These are phyloP conservation scores for Propithecus deckenii DNA, from an alignment of 2,797 vertebrate genomes.

Conservation along the genomic window DNA sequence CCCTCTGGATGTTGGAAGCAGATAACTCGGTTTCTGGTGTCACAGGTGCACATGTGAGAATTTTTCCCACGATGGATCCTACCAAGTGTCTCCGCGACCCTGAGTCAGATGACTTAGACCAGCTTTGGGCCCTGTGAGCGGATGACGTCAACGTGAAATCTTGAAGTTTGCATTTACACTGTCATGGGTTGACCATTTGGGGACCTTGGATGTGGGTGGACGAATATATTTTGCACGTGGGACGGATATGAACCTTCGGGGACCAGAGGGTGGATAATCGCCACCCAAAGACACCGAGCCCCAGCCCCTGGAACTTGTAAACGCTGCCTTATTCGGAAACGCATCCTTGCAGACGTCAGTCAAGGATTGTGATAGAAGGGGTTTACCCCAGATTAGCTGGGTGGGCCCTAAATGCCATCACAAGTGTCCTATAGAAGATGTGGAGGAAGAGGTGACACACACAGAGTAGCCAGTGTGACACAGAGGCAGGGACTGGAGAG, in stretches of 20 bases:
- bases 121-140: not conserved
- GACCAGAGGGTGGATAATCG: accelerated
- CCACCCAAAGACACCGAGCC: not conserved
- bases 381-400: not conserved
- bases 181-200: not conserved
- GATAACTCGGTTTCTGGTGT: not conserved
- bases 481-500: not conserved
- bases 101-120: not conserved
- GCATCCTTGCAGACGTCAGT: too few relatives aligned
- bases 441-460: not conserved
- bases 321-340: not conserved
- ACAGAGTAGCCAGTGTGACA: not conserved
- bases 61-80: too few relatives aligned
- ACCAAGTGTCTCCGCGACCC: not conserved
- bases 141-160: not conserved
- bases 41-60: not conserved
- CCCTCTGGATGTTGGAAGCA: too few relatives aligned
- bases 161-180: not conserved
- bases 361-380: not conserved
- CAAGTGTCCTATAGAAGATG: not conserved
- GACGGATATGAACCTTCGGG: not conserved
- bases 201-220: accelerated
- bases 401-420: not conserved
- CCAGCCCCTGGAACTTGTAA: not conserved
- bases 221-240: not conserved